Base-by-base conservation (phyloP, 2,113 vertebrate species). In the Leptocoma aspasia region DNA sequence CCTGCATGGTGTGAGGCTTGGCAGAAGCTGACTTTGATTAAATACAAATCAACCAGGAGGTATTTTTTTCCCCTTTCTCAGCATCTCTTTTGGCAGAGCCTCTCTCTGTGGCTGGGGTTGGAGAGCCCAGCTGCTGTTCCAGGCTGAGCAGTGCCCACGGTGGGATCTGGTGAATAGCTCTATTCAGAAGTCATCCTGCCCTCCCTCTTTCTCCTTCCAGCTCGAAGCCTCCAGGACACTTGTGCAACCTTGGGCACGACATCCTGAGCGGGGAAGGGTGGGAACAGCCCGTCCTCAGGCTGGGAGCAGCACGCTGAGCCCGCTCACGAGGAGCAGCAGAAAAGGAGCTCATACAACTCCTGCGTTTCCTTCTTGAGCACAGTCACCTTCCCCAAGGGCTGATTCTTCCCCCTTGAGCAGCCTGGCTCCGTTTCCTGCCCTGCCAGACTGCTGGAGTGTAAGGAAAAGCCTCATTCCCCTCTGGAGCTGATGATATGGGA, bases 101-200 rank as follows among this genome's bases (percentile, higher is more conserved):
- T 60, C n/a, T 59, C 57, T 64, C 75, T 93, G 49, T 81, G 86
- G 96, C 97, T 88, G 93, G 93, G 35, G n/a, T 6, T 77, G 92
- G 83, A 89, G 80, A 95, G 94, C 50, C 80, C 26, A 6, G 63
- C 61, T 79, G 89, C 77, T 63, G 81, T 39, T 92, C 24, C 92
- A 95, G 95, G 91, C 79, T 91, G 82, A 89, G 33, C 85, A 15
- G 71, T 96, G 86, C 86, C 94, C 91, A 89, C 54, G 7, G 7
- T 94, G 92, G 96, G 94, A 92, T 91, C 75, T 79, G 96, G 75
- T 98, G 97, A 98, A 98, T 97, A 93, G 93, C 42, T 90, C 84
- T 90, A 97, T 98, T 98, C 98, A 98, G 82, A 49, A 63, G 63
- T 71, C 93, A 96, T 64, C 94, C 90, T 80, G 33, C 56, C 15